Evolutionary conservation across 2,888 invertebrate species (phyloP), one percentile per base, ranked within the genome.

Genomic region (Anthophora plumipes): DNA sequence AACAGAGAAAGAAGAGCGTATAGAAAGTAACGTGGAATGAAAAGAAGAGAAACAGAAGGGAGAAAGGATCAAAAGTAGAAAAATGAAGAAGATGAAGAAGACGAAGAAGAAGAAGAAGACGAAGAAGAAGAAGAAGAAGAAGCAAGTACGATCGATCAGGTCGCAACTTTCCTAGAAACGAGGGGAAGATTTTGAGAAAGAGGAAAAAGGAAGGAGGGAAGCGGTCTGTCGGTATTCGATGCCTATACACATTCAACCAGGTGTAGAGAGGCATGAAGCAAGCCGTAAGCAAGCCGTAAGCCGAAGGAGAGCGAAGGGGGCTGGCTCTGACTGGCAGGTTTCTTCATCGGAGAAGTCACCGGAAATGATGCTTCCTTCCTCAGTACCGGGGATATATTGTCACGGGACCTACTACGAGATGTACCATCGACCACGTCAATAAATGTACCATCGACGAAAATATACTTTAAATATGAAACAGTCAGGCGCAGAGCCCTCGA

Each of bases 381-480:
- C 55, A 63, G 66, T 67, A 75, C 86, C 61, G 90, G 70, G 83
- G 86, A 91, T 86, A 87, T 91, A 91, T 90, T 91, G 91, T 89
- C 91, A 82, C 68, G 66, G 52, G 75, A 69, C 68, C 66, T 64
- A 61, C 70, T 39, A 63, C 77, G 54, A 57, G 54, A 75, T 75
- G 80, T 83, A 72, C 70, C 83, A 79, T 70, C 78, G 77, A 68
- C 75, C 83, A 79, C 82, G 92, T 85, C 92, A 91, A 91, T 92
- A 92, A 86, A 86, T 91, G 76, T 69, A 57, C 91, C 81, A 87
- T 84, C 87, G 79, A 80, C 86, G 89, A 89, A 92, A 92, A 91
- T 92, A 91, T 91, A 92, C 90, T 92, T 92, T 92, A 92, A 93
- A 92, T 93, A 92, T 92, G 91, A 92, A 93, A 92, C 91, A 93